Percentiles rank a stretch among this genome's conserved stretches.
These are phyloP conservation scores for Cyclina sinensis DNA, from an alignment of 1,140 invertebrate genomes.

Conservation along the genomic window DNA sequence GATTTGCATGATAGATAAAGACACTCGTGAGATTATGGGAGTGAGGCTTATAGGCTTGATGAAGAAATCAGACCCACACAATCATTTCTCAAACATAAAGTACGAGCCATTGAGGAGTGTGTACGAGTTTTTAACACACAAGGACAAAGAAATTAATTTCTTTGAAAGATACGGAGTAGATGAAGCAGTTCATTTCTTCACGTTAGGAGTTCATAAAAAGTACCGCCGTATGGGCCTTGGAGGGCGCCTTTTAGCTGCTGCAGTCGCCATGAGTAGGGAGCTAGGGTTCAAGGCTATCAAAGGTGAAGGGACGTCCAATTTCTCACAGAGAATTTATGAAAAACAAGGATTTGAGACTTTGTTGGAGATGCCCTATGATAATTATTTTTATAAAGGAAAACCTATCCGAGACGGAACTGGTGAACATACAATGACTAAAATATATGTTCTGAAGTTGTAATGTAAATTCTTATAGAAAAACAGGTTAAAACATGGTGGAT, in stretches of 20 bases:
- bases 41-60: slow-evolving; percentile 21
- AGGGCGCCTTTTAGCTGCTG: slow-evolving; percentile 15
- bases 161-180: slow-evolving; percentile 42
- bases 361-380: slow-evolving; percentile 42
- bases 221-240: slow-evolving; percentile 54
- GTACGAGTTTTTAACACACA: slow-evolving; percentile 10
- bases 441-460: slow-evolving; percentile 37
- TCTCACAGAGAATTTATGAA: slow-evolving; percentile 55
- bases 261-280: slow-evolving; percentile 19
- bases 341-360: slow-evolving; percentile 40
- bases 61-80: slow-evolving; percentile 3
- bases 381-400: slow-evolving; percentile 46
- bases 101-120: slow-evolving; percentile 12
- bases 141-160: slow-evolving; percentile 39
- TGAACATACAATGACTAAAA: slow-evolving; percentile 50
- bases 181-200: slow-evolving; percentile 52
- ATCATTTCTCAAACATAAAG: slow-evolving; percentile 1
- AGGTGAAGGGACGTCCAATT: slow-evolving; percentile 53
- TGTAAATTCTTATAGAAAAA: too few relatives aligned
- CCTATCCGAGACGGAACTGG: slow-evolving; percentile 11
- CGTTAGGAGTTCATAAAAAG: slow-evolving; percentile 43
- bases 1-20: not conserved
- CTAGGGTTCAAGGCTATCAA: slow-evolving; percentile 47
- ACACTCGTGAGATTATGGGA: slow-evolving; percentile 35
- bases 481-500: too few relatives aligned